These are phyloP conservation scores for Caenorhabditis sp. DNA, from an alignment of 2,888 invertebrate species.

Conservation along the genomic window DNA sequence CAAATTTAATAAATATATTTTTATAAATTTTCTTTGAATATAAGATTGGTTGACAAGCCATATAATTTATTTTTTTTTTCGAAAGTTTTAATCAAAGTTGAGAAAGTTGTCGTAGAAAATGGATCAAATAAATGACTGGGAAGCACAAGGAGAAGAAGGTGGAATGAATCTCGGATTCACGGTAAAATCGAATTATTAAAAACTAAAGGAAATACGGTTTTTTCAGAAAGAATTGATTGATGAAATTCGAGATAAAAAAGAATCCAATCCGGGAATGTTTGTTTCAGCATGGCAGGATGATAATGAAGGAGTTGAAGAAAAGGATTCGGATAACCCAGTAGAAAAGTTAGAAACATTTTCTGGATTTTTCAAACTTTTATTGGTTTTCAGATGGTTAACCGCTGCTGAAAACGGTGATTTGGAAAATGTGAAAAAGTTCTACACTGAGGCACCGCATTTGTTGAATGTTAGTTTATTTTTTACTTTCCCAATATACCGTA, in stretches of 20 bases:
- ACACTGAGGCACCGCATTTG: conserved; percentile 40
- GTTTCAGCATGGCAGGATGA: conserved; percentile 68
- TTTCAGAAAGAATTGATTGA: conserved; percentile 45
- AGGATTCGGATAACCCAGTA: conserved; percentile 51
- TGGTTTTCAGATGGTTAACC: conserved; percentile 44
- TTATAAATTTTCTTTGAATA: neutral
- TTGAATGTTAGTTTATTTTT: conserved; percentile 41
- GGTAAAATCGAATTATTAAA: conserved; percentile 9
- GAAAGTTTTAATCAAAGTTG: neutral
- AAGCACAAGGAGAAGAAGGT: conserved; percentile 13
- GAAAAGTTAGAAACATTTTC: conserved; percentile 44
- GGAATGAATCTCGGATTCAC: conserved; percentile 33
- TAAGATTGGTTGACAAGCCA: neutral
- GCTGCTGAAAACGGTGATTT: conserved; percentile 64
- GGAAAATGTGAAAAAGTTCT: conserved; percentile 42
- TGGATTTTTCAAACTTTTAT: conserved; percentile 1
- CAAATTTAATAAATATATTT: neutral
- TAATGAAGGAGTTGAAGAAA: conserved; percentile 53
- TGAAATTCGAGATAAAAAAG: conserved; percentile 52
- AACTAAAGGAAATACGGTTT: neutral
- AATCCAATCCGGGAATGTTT: conserved; percentile 61
- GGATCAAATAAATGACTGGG: conserved; percentile 19
- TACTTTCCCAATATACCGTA: neutral
- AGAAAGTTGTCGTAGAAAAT: neutral
- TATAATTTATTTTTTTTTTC: neutral